Evolutionary conservation across 2,797 vertebrate genomes (phyloP).

Genomic region (Sebastolobus altivelis): DNA sequence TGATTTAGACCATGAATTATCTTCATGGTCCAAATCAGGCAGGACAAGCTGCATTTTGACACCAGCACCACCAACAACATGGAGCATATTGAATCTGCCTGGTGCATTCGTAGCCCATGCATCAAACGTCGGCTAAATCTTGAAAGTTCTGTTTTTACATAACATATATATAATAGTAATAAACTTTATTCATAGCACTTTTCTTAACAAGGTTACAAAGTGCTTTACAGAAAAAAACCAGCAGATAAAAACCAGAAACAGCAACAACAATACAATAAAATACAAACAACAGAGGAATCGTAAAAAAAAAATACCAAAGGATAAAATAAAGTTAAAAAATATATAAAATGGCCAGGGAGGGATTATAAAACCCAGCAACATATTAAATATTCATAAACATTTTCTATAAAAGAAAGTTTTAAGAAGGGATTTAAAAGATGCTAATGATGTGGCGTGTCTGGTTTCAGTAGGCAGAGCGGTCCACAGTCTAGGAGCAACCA

Average conservation of each 20-base stretch:
- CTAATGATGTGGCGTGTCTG: neutral
- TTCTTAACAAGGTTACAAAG: neutral
- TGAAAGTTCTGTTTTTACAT: neutral
- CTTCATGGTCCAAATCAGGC: no score
- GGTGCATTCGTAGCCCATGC: neutral
- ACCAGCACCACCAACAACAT: neutral
- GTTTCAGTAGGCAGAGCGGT: accelerated
- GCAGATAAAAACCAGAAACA: no score
- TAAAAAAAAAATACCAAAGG: neutral
- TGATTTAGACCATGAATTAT: no score
- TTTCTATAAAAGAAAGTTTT: neutral
- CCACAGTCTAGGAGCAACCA: neutral
- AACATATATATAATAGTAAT: neutral
- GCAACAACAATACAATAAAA: no score
- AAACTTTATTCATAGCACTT: neutral
- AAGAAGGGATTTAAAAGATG: neutral
- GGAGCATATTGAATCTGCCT: neutral
- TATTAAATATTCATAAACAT: neutral
- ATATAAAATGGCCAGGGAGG: neutral
- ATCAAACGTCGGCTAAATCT: neutral
- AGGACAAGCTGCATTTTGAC: neutral
- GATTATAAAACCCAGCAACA: neutral
- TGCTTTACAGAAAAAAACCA: neutral
- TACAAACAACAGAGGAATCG: neutral
- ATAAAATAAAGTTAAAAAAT: neutral